Base-by-base conservation (phyloP, 92 coral and sea anemone species). In the Actinernus sp. region DNA sequence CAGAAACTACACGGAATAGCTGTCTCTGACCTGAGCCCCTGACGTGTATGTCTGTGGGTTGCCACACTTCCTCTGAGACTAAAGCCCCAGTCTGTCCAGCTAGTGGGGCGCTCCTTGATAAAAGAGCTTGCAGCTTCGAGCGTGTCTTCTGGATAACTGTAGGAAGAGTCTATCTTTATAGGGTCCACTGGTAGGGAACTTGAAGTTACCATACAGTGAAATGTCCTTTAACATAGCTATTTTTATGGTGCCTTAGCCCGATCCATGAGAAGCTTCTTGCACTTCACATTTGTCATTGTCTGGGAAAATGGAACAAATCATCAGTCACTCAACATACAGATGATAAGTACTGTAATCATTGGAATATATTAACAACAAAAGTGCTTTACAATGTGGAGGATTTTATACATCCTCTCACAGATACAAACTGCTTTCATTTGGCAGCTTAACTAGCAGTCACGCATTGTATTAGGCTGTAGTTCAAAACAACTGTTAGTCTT, bases 251-350 rank as follows among this genome's bases (percentile, higher is more conserved):
- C 74, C 33, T 34, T 71, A 14, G 48, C 18, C 19, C 79, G 26
- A 26, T 79, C 73, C 31, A 55, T 74, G n/a, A 26, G 5, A 1
- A 71, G 68, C 21, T 71, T 79, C 1, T 20, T 17, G 56, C 86
- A 79, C 12, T 44, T 44, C 10, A 71, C 81, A 36, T 71, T 71
- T 33, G 71, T 79, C 74, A 79, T 79, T 25, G 80, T 30, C 81
- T 79, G 43, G 31, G 31, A 30, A 18, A 34, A 14, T 34, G 6
- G 14, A 34, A 14, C 6, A 34, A n/a, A n/a, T n/a, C n/a, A n/a
- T n/a, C n/a, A n/a, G n/a, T n/a, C n/a, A n/a, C n/a, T n/a, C n/a
- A n/a, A n/a, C n/a, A n/a, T n/a, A n/a, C n/a, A n/a, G n/a, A n/a
- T n/a, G n/a, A n/a, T n/a, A n/a, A n/a, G n/a, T n/a, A n/a, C n/a